A percentile compares a stretch with the other conserved stretches of the same genome.
Conservation (phyloP, 2,888 invertebrate species). For the Nomada hirtipes region DNA sequence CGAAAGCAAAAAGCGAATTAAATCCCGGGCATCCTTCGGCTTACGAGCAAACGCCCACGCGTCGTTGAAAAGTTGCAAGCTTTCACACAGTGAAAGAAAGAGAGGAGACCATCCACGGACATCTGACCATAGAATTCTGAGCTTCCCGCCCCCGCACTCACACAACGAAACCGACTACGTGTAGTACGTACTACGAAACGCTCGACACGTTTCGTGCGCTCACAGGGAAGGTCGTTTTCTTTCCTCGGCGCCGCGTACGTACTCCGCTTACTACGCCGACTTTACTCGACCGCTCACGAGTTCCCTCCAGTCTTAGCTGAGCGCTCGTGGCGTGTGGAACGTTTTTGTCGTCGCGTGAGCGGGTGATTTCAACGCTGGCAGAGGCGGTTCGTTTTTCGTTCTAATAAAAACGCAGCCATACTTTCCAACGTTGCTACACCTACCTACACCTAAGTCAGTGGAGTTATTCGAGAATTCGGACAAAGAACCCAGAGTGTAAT, state of each 20-base stretch:
- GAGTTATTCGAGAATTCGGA: background rate
- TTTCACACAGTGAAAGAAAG: background rate
- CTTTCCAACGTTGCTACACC: too few species aligned
- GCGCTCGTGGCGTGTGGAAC: constrained; percentile 73
- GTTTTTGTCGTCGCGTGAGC: constrained; percentile 16
- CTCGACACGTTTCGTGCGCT: constrained; percentile 40
- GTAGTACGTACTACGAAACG: constrained; percentile 6
- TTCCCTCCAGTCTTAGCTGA: constrained; percentile 74
- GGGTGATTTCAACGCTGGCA: constrained; percentile 29
- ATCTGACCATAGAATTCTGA: constrained; percentile 27
- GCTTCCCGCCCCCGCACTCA: constrained; percentile 65
- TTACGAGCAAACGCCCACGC: constrained; percentile 26
- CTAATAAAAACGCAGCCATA: background rate
- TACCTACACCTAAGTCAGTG: too few species aligned
- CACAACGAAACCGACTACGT: background rate
- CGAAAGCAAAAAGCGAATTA: constrained; percentile 33
- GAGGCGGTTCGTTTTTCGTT: constrained; percentile 1
- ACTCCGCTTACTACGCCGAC: constrained; percentile 59
- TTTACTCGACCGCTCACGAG: constrained; percentile 52
- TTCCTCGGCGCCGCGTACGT: constrained; percentile 67
- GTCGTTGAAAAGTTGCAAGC: constrained; percentile 41
- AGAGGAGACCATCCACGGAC: constrained; percentile 38
- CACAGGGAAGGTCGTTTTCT: constrained; percentile 79
- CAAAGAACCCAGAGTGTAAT: background rate
- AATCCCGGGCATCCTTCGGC: constrained; percentile 30